Evolutionary conservation across 2,113 vertebrate species (phyloP).

Genomic region (Nerophis ophidion): DNA sequence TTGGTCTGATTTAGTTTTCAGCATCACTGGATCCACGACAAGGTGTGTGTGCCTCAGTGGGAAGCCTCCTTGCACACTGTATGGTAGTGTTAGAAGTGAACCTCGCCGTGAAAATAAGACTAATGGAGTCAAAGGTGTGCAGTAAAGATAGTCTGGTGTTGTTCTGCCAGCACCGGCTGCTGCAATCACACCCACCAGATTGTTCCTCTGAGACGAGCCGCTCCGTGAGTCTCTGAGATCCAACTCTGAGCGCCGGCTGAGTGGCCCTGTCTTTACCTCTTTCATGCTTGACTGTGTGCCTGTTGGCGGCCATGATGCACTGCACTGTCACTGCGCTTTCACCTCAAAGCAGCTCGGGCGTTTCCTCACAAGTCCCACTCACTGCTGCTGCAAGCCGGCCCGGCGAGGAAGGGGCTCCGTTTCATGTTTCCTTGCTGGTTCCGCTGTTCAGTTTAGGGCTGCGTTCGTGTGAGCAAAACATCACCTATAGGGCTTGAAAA

Average conservation of each 20-base stretch:
- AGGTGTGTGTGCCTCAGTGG: neutral
- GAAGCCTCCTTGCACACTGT: neutral
- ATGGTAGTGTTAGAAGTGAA: too few relatives aligned
- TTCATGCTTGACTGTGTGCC: slow-evolving; percentile 40
- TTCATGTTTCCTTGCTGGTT: neutral
- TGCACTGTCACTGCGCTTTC: slow-evolving; percentile 15
- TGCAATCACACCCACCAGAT: neutral
- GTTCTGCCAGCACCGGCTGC: neutral
- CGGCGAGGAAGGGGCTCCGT: neutral
- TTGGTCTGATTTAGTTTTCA: slow-evolving; percentile 13
- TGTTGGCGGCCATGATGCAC: slow-evolving; percentile 43
- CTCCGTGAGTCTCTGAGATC: slow-evolving; percentile 5
- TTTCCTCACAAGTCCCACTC: slow-evolving; percentile 22
- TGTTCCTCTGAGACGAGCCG: neutral
- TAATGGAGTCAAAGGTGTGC: too few relatives aligned
- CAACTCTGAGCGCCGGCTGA: neutral
- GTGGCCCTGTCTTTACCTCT: slow-evolving; percentile 25
- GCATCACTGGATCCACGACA: slow-evolving; percentile 6
- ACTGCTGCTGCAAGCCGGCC: neutral
- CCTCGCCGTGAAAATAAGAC: too few relatives aligned
- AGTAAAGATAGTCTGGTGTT: neutral
- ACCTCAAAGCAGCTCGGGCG: slow-evolving; percentile 13
- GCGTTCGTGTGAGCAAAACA: too few relatives aligned
- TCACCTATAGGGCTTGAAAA: too few relatives aligned
- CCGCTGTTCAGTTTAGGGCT: too few relatives aligned